Conservation (phyloP, 2,888 invertebrate genomes). For the Junonia oenone region DNA sequence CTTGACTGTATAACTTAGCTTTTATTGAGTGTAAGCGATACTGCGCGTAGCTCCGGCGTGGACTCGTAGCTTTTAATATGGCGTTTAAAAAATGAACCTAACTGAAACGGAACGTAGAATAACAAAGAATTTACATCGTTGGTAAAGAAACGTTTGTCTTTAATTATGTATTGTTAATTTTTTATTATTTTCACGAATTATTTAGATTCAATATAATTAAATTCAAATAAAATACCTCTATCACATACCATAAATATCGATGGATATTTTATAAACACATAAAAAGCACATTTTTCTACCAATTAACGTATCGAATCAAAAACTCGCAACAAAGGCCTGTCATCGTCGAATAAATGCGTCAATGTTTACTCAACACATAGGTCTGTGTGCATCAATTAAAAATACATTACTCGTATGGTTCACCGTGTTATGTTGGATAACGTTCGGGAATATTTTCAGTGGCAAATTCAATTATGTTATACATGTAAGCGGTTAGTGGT, state of each 20-base stretch:
- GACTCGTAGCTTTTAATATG: constrained; percentile 4
- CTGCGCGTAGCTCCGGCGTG: constrained; percentile 12
- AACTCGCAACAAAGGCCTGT: constrained; percentile 63
- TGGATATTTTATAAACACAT: constrained; percentile 50
- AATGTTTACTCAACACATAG: constrained; percentile 72
- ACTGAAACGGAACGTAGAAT: background rate
- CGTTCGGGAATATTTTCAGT: constrained; percentile 7
- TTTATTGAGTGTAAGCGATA: constrained; percentile 32
- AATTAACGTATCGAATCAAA: constrained; percentile 68
- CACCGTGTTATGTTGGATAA: constrained; percentile 27
- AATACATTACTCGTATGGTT: constrained; percentile 65
- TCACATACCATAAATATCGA: constrained; percentile 36
- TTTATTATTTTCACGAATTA: constrained; percentile 1
- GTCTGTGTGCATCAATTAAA: constrained; percentile 72
- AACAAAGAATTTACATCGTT: no score
- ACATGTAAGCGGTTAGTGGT: background rate
- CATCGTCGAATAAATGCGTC: constrained; percentile 60
- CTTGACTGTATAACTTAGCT: constrained; percentile 30
- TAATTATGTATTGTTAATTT: background rate
- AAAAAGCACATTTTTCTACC: constrained; percentile 70
- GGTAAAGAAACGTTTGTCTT: background rate
- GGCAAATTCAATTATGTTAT: constrained; percentile 4
- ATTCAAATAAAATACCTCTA: background rate
- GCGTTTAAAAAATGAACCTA: background rate
- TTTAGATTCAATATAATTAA: background rate